Base-by-base conservation (phyloP, 2,797 vertebrate genomes). In the Anniella stebbinsi region DNA sequence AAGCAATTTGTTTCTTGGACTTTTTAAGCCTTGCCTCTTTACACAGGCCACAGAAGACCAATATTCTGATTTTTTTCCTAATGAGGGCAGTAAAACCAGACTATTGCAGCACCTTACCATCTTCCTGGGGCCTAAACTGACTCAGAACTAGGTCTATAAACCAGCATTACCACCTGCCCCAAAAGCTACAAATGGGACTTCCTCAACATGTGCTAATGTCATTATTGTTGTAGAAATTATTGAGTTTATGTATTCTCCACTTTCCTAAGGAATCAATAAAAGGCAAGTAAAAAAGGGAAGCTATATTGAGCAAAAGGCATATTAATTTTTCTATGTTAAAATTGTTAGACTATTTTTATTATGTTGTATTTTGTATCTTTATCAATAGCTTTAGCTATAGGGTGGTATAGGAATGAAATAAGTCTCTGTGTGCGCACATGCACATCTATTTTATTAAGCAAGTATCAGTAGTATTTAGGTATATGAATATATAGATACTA, bases 261-360 rank as follows among this genome's bases (percentile, higher is more conserved):
- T 18, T 80, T 0, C 0, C 10, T 0, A 38, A 60, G 28, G 28
- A 25, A n/a, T 67, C 30, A 11, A n/a, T 81, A 67, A 23, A 0
- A 0, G 0, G 8, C 33, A 3, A 80, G 90, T 41, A 2, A 8
- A 0, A 11, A 63, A 13, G 51, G 76, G 33, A 51, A 48, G 30
- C 2, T 72, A 2, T 85, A 30, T 48, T 48, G 51, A 51, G 51
- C 51, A 51, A 51, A 51, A 51, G 51, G 51, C 51, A 51, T 51
- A 45, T 45, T 45, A 45, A 45, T 45, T 45, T 45, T 45, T 45
- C 45, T 6, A 45, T 45, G 45, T 45, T 45, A 45, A 45, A 45
- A 3, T 45, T 45, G 3, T 45, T 45, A 45, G 45, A 45, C 45
- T 45, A 45, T 45, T 45, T 45, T 45, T 45, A 45, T 3, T 45